These are phyloP conservation scores for Phylloscopus trochiloides DNA, from an alignment of 2,113 vertebrate genomes.

Conservation along the genomic window DNA sequence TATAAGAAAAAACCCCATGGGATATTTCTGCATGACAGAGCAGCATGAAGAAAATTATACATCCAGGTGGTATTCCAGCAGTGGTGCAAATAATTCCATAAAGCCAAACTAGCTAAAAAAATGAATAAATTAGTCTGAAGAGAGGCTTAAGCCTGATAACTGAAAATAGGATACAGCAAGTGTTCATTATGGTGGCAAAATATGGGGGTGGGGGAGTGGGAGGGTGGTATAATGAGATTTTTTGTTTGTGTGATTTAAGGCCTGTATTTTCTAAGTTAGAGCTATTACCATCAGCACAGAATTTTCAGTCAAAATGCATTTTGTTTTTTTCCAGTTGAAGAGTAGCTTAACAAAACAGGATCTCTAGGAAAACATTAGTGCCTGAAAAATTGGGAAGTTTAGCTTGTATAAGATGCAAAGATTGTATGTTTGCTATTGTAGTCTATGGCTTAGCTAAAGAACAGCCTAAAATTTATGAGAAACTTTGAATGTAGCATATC, in stretches of 20 bases:
- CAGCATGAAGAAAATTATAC: neutral
- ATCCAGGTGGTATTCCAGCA: neutral
- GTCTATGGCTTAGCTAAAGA: neutral
- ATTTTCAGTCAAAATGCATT: neutral
- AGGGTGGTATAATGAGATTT: neutral
- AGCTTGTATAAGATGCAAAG: neutral
- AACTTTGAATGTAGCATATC: neutral
- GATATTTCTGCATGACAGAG: neutral
- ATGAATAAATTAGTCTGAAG: neutral
- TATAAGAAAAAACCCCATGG: neutral
- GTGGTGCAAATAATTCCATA: neutral
- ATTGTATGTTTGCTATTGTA: neutral
- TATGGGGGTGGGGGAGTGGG: neutral
- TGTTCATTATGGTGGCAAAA: neutral
- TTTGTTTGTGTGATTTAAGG: neutral
- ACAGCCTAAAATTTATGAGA: neutral
- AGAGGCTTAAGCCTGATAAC: neutral
- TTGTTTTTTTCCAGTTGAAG: neutral
- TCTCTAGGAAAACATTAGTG: neutral
- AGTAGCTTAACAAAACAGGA: neutral
- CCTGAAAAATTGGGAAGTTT: neutral
- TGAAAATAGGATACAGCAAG: neutral
- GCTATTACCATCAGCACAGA: neutral
- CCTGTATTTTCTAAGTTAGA: neutral
- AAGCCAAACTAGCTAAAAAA: neutral